Conservation (phyloP, 2,888 invertebrate species). For the Cancer borealis region DNA sequence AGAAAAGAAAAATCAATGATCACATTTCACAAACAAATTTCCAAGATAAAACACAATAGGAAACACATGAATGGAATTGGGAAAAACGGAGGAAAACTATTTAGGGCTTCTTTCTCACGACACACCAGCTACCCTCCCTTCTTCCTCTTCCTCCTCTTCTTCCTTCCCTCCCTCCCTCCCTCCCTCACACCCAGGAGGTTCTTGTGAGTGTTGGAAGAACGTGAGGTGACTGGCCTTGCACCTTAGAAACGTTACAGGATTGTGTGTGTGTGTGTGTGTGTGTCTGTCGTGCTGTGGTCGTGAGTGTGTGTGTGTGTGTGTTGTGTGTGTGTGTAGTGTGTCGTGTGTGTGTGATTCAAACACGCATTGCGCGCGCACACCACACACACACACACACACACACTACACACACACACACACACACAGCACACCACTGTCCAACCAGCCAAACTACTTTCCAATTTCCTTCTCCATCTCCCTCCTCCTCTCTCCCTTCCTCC, state of each 20-base stretch:
- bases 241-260: neutral
- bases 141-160: neutral
- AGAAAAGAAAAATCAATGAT: too few species aligned
- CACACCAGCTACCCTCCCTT: neutral
- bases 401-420: constrained; percentile 7
- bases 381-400: neutral
- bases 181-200: neutral
- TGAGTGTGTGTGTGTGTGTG: constrained; percentile 32
- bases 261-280: constrained; percentile 34
- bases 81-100: neutral
- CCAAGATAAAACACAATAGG: neutral
- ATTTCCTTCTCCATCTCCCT: neutral
- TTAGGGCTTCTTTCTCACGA: neutral
- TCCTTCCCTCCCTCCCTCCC: neutral
- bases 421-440: neutral
- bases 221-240: constrained; percentile 32
- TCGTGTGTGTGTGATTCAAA: neutral
- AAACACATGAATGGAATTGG: constrained; percentile 20
- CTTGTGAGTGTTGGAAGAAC: constrained; percentile 24
- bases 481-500: neutral
- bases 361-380: neutral
- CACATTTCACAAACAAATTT: neutral
- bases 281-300: too few species aligned
- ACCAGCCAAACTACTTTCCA: neutral
- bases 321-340: constrained; percentile 28